Conservation (phyloP, 2,113 vertebrate species). For the Potamarius usumacintae region DNA sequence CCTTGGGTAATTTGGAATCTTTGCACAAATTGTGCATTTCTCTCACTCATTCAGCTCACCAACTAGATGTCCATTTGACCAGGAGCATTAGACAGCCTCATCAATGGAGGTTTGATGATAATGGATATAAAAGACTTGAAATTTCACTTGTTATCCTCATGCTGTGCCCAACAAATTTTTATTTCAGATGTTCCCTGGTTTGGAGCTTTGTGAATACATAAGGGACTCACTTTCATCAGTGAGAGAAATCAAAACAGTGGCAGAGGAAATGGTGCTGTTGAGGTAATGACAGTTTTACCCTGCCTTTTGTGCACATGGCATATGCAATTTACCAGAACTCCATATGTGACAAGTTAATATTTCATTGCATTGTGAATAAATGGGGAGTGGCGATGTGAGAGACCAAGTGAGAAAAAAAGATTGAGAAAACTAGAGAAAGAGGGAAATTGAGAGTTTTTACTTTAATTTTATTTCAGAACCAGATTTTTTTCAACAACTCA, state of each 20-base stretch:
- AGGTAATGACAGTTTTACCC: constrained; percentile 10
- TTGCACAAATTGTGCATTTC: background rate
- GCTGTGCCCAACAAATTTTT: background rate
- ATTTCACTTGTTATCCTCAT: background rate
- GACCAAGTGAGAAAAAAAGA: background rate
- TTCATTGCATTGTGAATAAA: constrained; percentile 5
- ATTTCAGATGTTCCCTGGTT: constrained; percentile 12
- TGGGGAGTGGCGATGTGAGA: background rate
- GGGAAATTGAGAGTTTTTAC: background rate
- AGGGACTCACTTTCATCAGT: background rate
- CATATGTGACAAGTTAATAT: constrained; percentile 18
- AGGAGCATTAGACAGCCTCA: background rate
- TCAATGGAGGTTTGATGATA: background rate
- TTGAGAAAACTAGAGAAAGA: background rate
- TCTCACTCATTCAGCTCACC: background rate
- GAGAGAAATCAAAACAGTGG: background rate
- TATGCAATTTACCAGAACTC: constrained; percentile 2
- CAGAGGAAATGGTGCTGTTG: constrained; percentile 2
- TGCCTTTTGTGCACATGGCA: background rate
- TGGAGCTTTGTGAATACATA: background rate
- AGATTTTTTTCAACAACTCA: background rate
- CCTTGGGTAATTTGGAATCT: background rate
- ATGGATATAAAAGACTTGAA: background rate
- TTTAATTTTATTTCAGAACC: background rate
- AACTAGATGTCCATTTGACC: background rate